Conservation (phyloP, 1,140 invertebrate species). For the Daktulosphaira vitifoliae region DNA sequence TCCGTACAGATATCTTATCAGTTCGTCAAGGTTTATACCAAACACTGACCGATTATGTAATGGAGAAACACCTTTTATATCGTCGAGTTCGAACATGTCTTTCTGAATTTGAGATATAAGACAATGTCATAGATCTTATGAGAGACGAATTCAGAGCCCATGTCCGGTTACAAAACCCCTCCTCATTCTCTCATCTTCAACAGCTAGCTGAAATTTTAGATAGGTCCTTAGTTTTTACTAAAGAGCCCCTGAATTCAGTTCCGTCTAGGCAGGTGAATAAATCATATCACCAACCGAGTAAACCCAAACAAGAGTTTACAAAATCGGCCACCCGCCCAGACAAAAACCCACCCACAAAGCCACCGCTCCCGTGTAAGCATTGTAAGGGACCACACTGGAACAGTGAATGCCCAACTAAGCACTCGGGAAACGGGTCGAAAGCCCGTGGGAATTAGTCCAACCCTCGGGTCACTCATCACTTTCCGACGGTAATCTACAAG, state of each 20-base stretch:
- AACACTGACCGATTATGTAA: neutral
- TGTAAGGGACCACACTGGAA: neutral
- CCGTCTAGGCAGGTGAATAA: neutral
- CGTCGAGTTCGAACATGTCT: neutral
- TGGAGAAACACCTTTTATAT: neutral
- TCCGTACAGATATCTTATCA: neutral
- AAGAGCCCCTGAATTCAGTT: neutral
- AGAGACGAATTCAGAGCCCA: neutral
- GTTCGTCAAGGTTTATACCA: neutral
- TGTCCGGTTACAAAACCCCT: neutral
- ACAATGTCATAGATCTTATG: neutral
- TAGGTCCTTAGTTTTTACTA: neutral
- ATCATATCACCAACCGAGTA: no score
- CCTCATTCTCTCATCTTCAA: neutral
- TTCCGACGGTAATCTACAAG: neutral
- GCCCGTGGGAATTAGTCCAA: neutral
- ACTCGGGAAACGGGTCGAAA: neutral
- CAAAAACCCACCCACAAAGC: neutral
- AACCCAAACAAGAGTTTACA: neutral
- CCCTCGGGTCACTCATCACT: neutral
- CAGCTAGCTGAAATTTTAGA: neutral
- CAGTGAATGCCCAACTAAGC: neutral
- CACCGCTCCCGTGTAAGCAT: neutral
- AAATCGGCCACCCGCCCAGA: neutral
- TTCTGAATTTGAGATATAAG: neutral